Evolutionary conservation across 1,140 invertebrate genomes (phyloP).

Genomic region (Eriocheir sinensis): DNA sequence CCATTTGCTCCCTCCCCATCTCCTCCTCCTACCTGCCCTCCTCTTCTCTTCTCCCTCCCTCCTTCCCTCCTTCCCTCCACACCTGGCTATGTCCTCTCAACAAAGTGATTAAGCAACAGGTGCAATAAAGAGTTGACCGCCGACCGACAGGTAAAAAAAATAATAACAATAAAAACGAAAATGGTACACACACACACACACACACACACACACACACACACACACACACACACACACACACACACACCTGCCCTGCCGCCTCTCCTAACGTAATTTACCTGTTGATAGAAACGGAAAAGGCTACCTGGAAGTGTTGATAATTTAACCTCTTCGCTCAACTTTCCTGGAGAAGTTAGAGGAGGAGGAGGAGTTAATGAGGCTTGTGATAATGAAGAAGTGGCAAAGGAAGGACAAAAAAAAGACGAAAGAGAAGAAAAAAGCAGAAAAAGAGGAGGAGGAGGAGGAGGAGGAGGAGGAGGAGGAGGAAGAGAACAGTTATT

Average conservation of each 20-base stretch:
- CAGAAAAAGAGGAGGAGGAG: too few relatives aligned
- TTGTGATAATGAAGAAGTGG: too few relatives aligned
- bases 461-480: too few relatives aligned
- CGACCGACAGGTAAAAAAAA: neutral
- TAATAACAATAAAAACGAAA: neutral
- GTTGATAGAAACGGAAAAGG: neutral
- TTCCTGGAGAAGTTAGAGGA: neutral
- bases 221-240: neutral
- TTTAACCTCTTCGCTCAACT: neutral
- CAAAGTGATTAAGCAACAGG: neutral
- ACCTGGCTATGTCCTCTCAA: neutral
- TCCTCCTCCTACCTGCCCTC: neutral
- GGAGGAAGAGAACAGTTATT: too few relatives aligned
- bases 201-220: slow-evolving; percentile 18
- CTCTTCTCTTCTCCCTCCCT: neutral
- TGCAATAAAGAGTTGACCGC: neutral
- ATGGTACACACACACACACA: neutral
- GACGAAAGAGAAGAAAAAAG: too few relatives aligned
- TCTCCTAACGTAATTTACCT: neutral
- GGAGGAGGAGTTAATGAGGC: neutral
- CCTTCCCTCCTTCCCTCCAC: neutral
- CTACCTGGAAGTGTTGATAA: neutral
- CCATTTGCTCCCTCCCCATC: neutral
- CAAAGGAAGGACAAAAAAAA: too few relatives aligned
- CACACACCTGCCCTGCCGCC: neutral